Evolutionary conservation across 2,888 invertebrate species (phyloP).

Genomic region (Tipula helvola): DNA sequence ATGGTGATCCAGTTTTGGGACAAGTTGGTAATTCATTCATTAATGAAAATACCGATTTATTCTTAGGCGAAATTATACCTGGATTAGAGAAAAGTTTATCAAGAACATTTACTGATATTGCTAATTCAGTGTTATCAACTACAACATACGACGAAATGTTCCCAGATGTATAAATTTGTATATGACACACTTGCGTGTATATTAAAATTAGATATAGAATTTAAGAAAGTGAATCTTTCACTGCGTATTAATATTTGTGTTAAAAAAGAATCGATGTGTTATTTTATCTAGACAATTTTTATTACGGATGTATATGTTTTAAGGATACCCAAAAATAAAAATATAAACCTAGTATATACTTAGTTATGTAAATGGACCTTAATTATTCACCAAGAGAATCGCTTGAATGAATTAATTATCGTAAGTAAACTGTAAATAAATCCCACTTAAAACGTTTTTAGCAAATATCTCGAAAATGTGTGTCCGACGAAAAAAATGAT

Average conservation of each 20-base stretch:
- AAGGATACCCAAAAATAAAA: neutral
- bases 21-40: constrained; percentile 32
- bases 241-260: neutral
- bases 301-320: neutral
- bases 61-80: constrained; percentile 31
- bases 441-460: too few relatives aligned
- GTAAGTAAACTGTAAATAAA: neutral
- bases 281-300: neutral
- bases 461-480: too few relatives aligned
- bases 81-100: constrained; percentile 32
- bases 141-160: constrained; percentile 36
- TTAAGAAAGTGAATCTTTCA: neutral
- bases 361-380: neutral
- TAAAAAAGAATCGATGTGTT: neutral
- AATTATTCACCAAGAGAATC: neutral
- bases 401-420: neutral
- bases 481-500: too few relatives aligned
- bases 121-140: constrained; percentile 29
- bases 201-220: neutral
- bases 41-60: constrained; percentile 32
- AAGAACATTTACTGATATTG: constrained; percentile 31
- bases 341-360: neutral
- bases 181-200: neutral
- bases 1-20: constrained; percentile 30
- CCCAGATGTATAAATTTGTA: constrained; percentile 19